Conservation (phyloP, 1,140 invertebrate genomes). For the Panagrolaimus sp. region DNA sequence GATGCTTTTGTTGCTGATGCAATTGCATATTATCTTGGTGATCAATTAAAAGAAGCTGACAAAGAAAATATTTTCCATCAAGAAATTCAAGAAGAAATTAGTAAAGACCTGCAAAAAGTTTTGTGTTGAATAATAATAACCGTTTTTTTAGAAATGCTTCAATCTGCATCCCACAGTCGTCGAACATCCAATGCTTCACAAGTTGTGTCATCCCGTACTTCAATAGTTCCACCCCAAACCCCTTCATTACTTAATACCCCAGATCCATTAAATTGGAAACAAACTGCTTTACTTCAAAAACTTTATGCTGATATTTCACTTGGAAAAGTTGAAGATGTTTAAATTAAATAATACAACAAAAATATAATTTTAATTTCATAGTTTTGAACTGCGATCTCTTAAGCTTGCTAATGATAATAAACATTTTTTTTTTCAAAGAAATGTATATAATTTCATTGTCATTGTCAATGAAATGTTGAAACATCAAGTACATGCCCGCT, state of each 20-base stretch:
- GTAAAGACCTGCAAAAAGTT: neutral
- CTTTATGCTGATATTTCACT: conserved; percentile 9
- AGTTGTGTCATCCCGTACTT: neutral
- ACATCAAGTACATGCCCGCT: no score
- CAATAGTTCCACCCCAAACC: no score
- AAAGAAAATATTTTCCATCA: conserved; percentile 34
- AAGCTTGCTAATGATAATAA: no score
- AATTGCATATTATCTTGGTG: conserved; percentile 68
- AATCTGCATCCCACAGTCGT: neutral
- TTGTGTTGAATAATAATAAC: neutral
- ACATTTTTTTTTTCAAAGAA: no score
- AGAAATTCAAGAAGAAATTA: conserved; percentile 44
- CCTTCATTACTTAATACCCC: neutral
- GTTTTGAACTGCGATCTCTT: neutral
- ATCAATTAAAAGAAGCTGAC: conserved; percentile 33
- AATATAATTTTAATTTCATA: neutral
- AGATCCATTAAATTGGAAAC: neutral
- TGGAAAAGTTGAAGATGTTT: conserved; percentile 11
- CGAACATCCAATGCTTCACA: neutral
- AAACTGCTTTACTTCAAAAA: neutral
- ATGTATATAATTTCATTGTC: no score
- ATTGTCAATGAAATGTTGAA: no score
- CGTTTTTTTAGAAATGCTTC: neutral
- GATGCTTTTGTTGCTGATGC: conserved; percentile 85
- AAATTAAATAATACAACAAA: no score